Evolutionary conservation across 2,888 invertebrate species (phyloP), one percentile per base, ranked within the genome.

Genomic region (Orthosia gracilis): DNA sequence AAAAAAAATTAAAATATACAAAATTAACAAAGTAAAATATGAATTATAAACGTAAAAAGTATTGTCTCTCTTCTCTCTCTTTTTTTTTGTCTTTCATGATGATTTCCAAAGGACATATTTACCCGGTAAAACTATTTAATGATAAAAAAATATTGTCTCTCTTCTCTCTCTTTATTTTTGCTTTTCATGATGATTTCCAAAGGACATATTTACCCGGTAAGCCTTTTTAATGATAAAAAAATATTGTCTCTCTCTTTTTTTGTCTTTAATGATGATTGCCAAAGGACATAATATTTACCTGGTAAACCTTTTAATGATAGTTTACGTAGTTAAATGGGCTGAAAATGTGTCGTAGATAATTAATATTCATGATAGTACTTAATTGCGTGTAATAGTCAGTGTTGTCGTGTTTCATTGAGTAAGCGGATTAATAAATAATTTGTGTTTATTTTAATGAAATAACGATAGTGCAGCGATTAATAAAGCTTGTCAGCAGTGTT

Each of bases 371-470:
- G 45, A 45, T 67, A 63, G 67, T 58, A 54, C 18, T 2, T 52
- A 50, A 54, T 26, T 15, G 23, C 13, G 45, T 50, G 26, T 50
- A 40, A 54, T 52, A 65, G 17, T 58, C 4, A 11, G n/a, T 49
- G 52, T 26, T 61, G 2, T 50, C 21, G 21, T 40, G 11, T 40
- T 31, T 49, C 65, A 79, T 69, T 18, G 47, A 58, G n/a, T 52
- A 17, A 31, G 45, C 15, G 50, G 63, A 57, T 78, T 54, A 58
- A 23, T 57, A 47, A 40, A 66, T 45, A 55, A 77, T 50, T 0
- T 21, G 9, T 55, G 26, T 59, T 61, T 71, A 59, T 77, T 57
- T 55, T 61, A 59, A 61, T 62, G 13, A 23, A 17, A 47, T 74
- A 49, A 58, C 3, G 45, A 4, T 47, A 58, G 1, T 17, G 17